A percentile compares a stretch with the other conserved stretches of the same genome.
phyloP scores from a whole-genome alignment of 2,113 vertebrate species.

The Cyprinodon variegatus region DNA sequence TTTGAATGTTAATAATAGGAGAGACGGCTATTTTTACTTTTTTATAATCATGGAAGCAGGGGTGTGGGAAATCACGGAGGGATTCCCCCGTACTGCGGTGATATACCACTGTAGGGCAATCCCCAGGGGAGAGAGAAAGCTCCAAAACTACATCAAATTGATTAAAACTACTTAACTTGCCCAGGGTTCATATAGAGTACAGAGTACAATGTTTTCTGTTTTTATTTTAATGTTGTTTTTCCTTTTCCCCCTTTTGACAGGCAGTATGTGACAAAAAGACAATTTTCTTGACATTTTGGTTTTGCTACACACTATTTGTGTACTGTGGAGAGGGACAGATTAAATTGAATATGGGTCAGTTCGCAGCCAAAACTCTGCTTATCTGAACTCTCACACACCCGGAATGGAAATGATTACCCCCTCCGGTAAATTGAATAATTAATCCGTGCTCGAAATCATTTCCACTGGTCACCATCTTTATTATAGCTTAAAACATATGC shows the following conservation, averaged over 20 bases:
- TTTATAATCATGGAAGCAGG: conserved; percentile 39
- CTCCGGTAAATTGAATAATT: conserved; percentile 57
- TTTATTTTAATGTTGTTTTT: not conserved
- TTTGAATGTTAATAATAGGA: conserved; percentile 30
- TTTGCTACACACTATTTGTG: conserved; percentile 27
- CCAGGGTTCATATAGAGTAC: conserved; percentile 56
- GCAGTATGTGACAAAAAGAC: conserved; percentile 32
- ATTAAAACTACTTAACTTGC: conserved; percentile 52
- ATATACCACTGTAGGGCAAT: conserved; percentile 45
- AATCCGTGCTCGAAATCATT: conserved; percentile 34
- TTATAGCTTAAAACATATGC: conserved; percentile 38
- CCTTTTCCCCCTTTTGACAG: not conserved
- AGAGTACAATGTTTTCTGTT: conserved; percentile 8
- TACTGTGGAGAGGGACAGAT: conserved; percentile 34
- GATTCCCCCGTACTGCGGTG: conserved; percentile 66
- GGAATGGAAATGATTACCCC: conserved; percentile 54
- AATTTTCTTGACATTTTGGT: conserved; percentile 36
- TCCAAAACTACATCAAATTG: conserved; percentile 58
- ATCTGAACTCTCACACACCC: conserved; percentile 63
- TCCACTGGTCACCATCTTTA: conserved; percentile 41
- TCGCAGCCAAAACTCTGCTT: conserved; percentile 60
- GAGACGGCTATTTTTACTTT: conserved; percentile 59
- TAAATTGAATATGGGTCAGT: conserved; percentile 67
- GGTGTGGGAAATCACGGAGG: conserved; percentile 38
- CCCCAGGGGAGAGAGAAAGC: conserved; percentile 28